Percentiles rank a stretch among this genome's conserved stretches.
Evolutionary conservation across 2,113 vertebrate genomes (phyloP).

Genomic region (Globicephala melas): DNA sequence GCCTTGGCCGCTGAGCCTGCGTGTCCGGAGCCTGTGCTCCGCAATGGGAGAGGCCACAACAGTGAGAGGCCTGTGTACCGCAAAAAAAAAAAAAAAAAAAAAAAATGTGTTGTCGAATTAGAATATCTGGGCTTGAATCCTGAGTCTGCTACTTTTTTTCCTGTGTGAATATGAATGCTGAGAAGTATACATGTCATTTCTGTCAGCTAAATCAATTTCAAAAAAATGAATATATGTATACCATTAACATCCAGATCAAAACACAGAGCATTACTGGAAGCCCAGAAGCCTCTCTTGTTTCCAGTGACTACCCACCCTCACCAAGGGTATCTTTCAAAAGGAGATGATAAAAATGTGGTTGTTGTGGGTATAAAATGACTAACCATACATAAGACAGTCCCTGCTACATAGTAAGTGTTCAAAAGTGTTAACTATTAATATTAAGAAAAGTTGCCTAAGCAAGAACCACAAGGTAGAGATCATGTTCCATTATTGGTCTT

Average conservation of each 20-base stretch:
- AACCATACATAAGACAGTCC: not conserved
- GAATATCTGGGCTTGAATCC: not conserved
- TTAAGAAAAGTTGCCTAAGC: not conserved
- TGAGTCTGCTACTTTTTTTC: not conserved
- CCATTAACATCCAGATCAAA: not conserved
- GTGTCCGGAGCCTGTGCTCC: no score
- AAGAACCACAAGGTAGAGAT: not conserved
- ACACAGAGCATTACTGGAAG: not conserved
- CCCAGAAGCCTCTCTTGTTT: not conserved
- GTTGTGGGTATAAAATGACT: not conserved
- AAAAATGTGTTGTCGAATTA: not conserved
- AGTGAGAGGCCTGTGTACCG: no score
- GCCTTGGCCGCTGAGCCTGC: no score
- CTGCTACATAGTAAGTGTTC: not conserved
- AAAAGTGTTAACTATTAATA: not conserved
- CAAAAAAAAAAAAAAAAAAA: not conserved
- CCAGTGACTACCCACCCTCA: rapidly evolving
- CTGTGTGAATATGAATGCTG: not conserved
- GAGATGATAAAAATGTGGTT: not conserved
- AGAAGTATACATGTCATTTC: not conserved
- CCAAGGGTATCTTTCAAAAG: not conserved
- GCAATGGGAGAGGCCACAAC: no score
- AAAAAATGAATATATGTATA: not conserved
- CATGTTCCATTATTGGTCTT: not conserved
- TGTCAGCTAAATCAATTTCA: not conserved